Base-by-base conservation (phyloP, 64 coral and sea anemone genomes). In the Dendrophyllia cribrosa region DNA sequence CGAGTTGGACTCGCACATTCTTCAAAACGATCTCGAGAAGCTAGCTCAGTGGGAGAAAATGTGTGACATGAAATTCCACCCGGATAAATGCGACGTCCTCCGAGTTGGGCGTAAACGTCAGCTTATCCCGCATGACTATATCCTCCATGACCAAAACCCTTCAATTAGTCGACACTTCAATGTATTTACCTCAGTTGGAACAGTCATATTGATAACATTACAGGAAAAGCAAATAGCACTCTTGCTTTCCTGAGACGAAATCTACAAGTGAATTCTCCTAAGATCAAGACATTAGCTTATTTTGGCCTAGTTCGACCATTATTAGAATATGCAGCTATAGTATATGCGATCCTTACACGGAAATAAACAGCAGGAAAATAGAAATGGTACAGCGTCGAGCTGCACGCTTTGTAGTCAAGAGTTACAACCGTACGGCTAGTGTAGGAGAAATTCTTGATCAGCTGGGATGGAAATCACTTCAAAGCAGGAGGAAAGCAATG, bases 371-470 rank as follows among this genome's bases (percentile, higher is more conserved):
- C 51, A 53, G 51, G 9, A 53, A 53, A 4, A 53, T 53, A 5
- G 51, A 53, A 53, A 53, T 53, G 51, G 51, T 53, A 53, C 51
- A 53, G 51, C 51, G 75, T 69, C 26, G 14, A 90, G 23, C 88
- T 90, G 21, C 79, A 79, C 59, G 87, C 62, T 58, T 43, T 77
- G 87, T 74, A 3, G 75, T 89, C 43, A 89, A 65, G 72, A 43
- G 14, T 9, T 89, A 56, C 50, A 13, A 19, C 3, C 19, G 26
- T 26, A 77, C 34, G 9, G 23, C 72, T 43, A 59, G 49, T 21
- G 59, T 25, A 48, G 74, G n/a, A 65, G 52, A 19, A 60, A 59
- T 1, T 20, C 87, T 74, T 2, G 20, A 72, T 46, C 76, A 23
- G 11, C 59, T 77, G 7, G 23, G 2, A 6, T 53, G 51, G 51